These are phyloP conservation scores for Indicator indicator DNA, from an alignment of 2,113 vertebrate genomes.

Conservation along the genomic window DNA sequence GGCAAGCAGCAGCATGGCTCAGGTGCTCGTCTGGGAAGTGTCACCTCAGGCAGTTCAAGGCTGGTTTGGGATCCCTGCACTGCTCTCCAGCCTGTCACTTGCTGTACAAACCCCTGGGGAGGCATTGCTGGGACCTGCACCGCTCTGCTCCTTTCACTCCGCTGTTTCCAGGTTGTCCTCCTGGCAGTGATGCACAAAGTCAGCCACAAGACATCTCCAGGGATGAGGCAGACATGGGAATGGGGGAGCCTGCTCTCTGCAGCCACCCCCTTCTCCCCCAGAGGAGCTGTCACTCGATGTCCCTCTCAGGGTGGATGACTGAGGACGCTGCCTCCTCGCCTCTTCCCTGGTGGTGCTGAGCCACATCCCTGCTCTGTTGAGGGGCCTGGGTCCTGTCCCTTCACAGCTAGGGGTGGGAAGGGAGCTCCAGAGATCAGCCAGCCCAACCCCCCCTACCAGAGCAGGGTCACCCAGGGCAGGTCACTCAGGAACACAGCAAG, in stretches of 20 bases:
- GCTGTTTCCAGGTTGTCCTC: not conserved
- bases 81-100: not conserved
- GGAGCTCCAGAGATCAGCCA: too few relatives aligned
- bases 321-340: not conserved
- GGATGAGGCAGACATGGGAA: not conserved
- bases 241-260: not conserved
- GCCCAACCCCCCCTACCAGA: too few relatives aligned
- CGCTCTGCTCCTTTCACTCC: not conserved
- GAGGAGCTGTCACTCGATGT: not conserved
- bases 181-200: not conserved
- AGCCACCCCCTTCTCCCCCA: not conserved
- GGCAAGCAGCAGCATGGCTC: not conserved
- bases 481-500: too few relatives aligned
- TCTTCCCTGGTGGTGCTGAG: not conserved
- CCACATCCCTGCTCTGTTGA: not conserved
- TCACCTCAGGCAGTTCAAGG: conserved; percentile 13
- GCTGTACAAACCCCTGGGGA: not conserved
- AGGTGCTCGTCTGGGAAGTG: not conserved
- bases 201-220: not conserved
- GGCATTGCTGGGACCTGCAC: not conserved
- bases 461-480: too few relatives aligned
- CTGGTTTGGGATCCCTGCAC: not conserved
- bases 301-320: not conserved
- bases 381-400: too few relatives aligned
- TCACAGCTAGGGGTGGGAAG: too few relatives aligned